Base-by-base conservation (phyloP, 2,888 invertebrate genomes). In the Bhutanitis thaidina region DNA sequence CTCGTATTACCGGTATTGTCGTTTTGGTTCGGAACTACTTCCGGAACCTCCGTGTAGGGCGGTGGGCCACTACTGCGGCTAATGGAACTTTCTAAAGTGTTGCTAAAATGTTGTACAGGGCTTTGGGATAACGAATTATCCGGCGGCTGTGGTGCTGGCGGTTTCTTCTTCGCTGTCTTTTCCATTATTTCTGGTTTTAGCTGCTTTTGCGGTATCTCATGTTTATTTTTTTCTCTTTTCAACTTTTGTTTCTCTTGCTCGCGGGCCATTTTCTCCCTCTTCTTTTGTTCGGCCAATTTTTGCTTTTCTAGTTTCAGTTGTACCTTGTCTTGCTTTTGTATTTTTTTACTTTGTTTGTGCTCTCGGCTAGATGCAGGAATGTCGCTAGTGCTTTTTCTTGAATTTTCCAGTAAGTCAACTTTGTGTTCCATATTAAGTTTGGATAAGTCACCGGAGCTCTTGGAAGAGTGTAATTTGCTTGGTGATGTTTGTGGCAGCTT, bases 21-120 rank as follows among this genome's bases (percentile, higher is more conserved):
- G 8, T 48, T 63, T 7, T 58, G 55, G n/a, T 70, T 77, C 10
- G 62, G 64, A 1, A 53, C 59, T 5, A 59, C 57, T 13, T 52
- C 43, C 2, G 25, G 70, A 0, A 74, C 38, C 1, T 25, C 70
- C 0, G 74, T 58, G 48, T 89, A 88, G 0, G 86, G 83, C 0
- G 89, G 88, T 0, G 87, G 88, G 0, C 86, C 87, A 47, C 77
- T 85, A 0, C 68, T 74, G 43, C 69, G 73, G 50, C 85, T 87
- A 36, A 86, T 84, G 12, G 85, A 83, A 69, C 87, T 87, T 48
- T 85, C 83, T 62, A 85, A 59, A 44, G 82, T 86, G 49, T 84
- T 80, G 1, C 77, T 79, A 1, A 80, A 67, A 50, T 78, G 72
- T 27, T 55, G 46, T 14, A 38, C 15, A 7, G 41, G 40, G 52